phyloP scores from a whole-genome alignment of 2,113 vertebrate species.

The Aphyosemion australe region DNA sequence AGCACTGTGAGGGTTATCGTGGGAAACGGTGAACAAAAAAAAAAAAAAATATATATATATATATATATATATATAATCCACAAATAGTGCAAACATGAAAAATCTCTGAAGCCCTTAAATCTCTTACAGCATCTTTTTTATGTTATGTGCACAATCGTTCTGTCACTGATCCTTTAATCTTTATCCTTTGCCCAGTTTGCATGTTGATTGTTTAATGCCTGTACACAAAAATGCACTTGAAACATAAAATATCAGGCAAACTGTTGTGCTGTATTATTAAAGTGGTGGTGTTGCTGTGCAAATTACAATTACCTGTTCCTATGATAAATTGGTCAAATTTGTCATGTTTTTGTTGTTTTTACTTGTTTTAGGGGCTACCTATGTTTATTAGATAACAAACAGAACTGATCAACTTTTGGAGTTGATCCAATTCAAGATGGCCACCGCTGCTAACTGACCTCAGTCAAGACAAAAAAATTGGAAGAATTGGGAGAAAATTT shows the following conservation, averaged over 20 bases:
- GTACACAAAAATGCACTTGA: neutral
- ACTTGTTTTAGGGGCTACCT: no score
- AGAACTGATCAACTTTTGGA: no score
- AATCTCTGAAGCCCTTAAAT: conserved; percentile 12
- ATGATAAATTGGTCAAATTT: neutral
- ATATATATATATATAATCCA: neutral
- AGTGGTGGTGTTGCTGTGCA: neutral
- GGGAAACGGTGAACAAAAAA: conserved; percentile 29
- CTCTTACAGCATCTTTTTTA: conserved; percentile 5
- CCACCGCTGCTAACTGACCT: no score
- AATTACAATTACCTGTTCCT: neutral
- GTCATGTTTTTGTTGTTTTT: neutral
- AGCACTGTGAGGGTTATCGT: conserved; percentile 22
- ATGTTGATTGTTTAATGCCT: neutral
- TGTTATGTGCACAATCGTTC: neutral
- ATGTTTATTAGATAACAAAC: no score
- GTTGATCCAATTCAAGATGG: no score
- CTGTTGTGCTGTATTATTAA: no score
- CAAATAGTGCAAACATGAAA: conserved; percentile 1
- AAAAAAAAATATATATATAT: neutral
- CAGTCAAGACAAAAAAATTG: no score
- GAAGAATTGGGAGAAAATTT: no score
- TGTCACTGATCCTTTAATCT: conserved; percentile 2
- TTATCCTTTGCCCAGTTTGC: conserved; percentile 3
- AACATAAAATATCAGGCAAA: neutral